These are phyloP conservation scores for Mellilla xanthometata DNA, from an alignment of 2,888 invertebrate genomes.

Conservation along the genomic window DNA sequence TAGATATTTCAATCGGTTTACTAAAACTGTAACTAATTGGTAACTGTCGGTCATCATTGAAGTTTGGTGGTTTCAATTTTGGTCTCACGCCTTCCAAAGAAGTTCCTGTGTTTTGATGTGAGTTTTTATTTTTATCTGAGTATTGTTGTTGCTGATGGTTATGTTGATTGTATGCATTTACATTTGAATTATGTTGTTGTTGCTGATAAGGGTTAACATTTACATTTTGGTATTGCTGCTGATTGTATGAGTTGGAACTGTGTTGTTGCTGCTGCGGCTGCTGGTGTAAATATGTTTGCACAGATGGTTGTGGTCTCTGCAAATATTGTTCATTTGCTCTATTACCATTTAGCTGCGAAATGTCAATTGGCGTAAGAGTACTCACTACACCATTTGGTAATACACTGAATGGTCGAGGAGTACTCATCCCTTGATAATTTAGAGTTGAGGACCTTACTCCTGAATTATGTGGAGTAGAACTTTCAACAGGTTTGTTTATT, in stretches of 20 bases:
- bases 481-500: constrained; percentile 35
- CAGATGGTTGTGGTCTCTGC: constrained; percentile 38
- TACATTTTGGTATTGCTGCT: constrained; percentile 24
- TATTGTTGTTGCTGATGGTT: constrained; percentile 48
- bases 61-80: constrained; percentile 69
- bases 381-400: constrained; percentile 40
- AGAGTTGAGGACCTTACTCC: constrained; percentile 48
- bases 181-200: constrained; percentile 40
- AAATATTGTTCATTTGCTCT: constrained; percentile 42
- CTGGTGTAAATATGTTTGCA: constrained; percentile 26
- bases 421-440: constrained; percentile 67
- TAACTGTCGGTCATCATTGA: constrained; percentile 69
- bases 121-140: constrained; percentile 31
- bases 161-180: constrained; percentile 33
- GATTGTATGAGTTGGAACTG: constrained; percentile 22
- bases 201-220: constrained; percentile 9
- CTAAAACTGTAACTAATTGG: constrained; percentile 70
- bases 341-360: constrained; percentile 25
- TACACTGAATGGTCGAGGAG: constrained; percentile 67
- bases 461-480: constrained; percentile 40
- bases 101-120: constrained; percentile 40
- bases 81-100: constrained; percentile 50
- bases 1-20: constrained; percentile 43
- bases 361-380: constrained; percentile 10
- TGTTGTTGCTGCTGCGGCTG: constrained; percentile 21